A percentile compares a stretch with the other conserved stretches of the same genome.
These are phyloP conservation scores for Calameuta pallipes DNA, from an alignment of 2,888 invertebrate genomes.

Conservation along the genomic window DNA sequence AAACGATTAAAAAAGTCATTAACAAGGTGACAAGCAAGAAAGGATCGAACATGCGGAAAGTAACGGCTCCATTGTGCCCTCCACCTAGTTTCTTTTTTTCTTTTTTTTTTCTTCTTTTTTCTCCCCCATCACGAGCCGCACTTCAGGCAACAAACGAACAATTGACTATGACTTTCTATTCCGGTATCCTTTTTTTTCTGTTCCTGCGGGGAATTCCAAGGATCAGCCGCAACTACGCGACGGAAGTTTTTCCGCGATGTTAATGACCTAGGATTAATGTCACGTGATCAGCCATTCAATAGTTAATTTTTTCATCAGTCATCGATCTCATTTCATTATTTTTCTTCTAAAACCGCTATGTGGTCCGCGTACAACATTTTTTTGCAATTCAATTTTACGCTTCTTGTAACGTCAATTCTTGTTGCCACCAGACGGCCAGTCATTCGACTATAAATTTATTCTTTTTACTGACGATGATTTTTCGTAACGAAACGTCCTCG, in stretches of 20 bases:
- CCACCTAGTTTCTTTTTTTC: not conserved
- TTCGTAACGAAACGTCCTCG: not conserved
- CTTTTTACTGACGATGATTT: not conserved
- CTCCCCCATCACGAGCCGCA: not conserved
- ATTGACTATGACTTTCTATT: not conserved
- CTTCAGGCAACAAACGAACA: not conserved
- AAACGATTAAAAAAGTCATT: not conserved
- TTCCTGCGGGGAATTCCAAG: not conserved
- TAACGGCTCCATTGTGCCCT: not conserved
- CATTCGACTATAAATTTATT: not conserved
- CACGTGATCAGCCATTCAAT: not conserved
- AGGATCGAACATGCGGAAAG: not conserved
- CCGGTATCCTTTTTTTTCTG: not conserved
- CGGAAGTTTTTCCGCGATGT: not conserved
- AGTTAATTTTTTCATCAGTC: not conserved
- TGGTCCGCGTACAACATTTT: no score
- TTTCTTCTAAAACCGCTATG: not conserved
- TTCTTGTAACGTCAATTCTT: not conserved
- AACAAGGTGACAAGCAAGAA: not conserved
- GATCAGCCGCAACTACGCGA: not conserved
- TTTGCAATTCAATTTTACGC: not conserved
- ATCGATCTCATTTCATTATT: not conserved
- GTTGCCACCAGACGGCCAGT: fast-evolving
- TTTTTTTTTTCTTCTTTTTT: not conserved
- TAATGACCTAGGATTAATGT: not conserved